Base-by-base conservation (phyloP, 2,113 vertebrate species). In the Cavia porcellus region DNA sequence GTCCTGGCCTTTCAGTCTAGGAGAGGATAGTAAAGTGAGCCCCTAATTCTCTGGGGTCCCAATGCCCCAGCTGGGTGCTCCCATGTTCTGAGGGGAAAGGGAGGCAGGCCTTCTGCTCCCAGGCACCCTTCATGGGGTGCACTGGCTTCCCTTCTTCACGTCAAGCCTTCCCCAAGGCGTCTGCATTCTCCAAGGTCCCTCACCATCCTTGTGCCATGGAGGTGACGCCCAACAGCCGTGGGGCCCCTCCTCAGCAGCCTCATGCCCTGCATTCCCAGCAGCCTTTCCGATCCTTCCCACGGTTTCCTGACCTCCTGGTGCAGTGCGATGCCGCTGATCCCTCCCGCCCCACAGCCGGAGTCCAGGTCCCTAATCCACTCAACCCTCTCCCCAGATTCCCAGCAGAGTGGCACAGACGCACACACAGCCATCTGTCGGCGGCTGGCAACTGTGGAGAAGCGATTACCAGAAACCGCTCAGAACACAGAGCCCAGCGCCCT, bases 191-290 rank as follows among this genome's bases (percentile, higher is more conserved):
- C 52, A 55, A 32, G 15, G 22, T 11, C 4, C 38, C 81, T 38
- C 70, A 24, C 17, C 25, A 1, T 12, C 25, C 68, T 0, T 59
- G 14, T 0, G 1, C 12, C 20, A 45, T 28, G 30, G 24, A 12
- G 17, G 32, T 8, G 17, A 22, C 0, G 1, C 20, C 25, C 25
- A 4, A 22, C 1, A 1, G 45, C 10, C 8, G 4, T 0, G 32
- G 32, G 57, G 4, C 72, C 3, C 45, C 25, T 9, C 5, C 11
- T 14, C 35, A 3, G 50, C 8, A 47, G 15, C 62, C 17, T 50
- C 6, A 32, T 3, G 12, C n/a, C 32, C 5, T 4, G 0, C 74
- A 17, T 50, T 28, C 95, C 55, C 42, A 50, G 81, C 20, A 30
- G 74, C 42, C 19, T 13, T 79, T 45, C 22, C 2, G 0, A 12